Conservation (phyloP, 2,797 vertebrate genomes). For the Sebastiscus albofasciatus region DNA sequence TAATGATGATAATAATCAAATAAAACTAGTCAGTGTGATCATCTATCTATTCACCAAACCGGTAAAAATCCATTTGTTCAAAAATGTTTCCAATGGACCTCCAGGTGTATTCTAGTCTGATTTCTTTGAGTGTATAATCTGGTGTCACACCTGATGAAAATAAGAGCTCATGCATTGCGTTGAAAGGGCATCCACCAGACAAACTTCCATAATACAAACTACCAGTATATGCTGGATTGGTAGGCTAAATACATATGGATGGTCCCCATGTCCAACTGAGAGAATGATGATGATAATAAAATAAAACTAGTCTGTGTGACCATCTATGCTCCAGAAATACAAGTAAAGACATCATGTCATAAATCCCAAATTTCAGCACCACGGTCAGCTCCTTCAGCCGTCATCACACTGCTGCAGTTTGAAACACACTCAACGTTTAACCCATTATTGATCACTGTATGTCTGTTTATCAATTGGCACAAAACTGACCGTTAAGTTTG, state of each 20-base stretch:
- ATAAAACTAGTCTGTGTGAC: not conserved
- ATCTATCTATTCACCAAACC: not conserved
- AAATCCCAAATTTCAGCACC: constrained; percentile 63
- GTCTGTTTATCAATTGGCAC: not conserved
- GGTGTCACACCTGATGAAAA: not conserved
- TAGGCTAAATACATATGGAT: not conserved
- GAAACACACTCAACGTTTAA: not conserved
- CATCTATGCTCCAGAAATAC: not conserved
- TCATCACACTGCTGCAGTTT: not conserved
- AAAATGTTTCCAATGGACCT: not conserved
- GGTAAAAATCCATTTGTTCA: not conserved
- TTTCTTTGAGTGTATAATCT: not conserved
- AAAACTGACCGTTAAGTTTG: not conserved
- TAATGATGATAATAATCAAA: not conserved
- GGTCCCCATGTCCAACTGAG: not conserved
- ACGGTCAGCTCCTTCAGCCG: constrained; percentile 62
- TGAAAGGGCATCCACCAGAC: no score
- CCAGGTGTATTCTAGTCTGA: not conserved
- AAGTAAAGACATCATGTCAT: not conserved
- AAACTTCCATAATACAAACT: not conserved
- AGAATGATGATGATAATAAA: not conserved
- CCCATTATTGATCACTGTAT: not conserved
- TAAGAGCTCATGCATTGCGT: not conserved
- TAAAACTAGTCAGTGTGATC: no score
- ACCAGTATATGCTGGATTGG: not conserved